These are phyloP conservation scores for Epirrhoe tristata DNA, from an alignment of 2,888 invertebrate species.

Conservation along the genomic window DNA sequence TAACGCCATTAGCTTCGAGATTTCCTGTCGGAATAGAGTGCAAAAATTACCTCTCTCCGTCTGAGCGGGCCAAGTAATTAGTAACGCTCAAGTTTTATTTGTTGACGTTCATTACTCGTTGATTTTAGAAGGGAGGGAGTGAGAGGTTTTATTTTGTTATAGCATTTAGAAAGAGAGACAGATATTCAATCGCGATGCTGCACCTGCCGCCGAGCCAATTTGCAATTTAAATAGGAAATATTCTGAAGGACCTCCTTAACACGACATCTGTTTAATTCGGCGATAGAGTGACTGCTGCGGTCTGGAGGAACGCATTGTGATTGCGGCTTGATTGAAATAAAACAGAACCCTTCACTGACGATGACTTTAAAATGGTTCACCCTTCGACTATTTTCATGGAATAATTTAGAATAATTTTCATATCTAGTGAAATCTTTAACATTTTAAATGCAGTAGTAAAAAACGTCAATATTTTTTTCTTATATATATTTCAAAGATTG, in stretches of 20 bases:
- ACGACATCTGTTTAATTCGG: slow-evolving; percentile 86
- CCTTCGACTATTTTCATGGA: slow-evolving; percentile 52
- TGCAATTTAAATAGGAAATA: slow-evolving; percentile 86
- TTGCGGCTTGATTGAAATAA: slow-evolving; percentile 82
- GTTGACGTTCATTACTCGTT: slow-evolving; percentile 84
- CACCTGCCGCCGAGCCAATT: slow-evolving; percentile 83
- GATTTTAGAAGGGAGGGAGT: slow-evolving; percentile 70
- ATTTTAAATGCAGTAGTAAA: not conserved
- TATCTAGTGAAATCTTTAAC: slow-evolving; percentile 8
- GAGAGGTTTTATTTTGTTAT: slow-evolving; percentile 58
- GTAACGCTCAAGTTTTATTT: slow-evolving; percentile 85
- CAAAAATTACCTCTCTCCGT: slow-evolving; percentile 83
- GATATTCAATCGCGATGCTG: slow-evolving; percentile 71
- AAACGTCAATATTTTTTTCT: not conserved
- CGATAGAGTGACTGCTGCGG: slow-evolving; percentile 80
- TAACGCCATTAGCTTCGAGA: slow-evolving; percentile 84
- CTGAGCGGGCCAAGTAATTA: slow-evolving; percentile 81
- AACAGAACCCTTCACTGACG: slow-evolving; percentile 75
- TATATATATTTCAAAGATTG: too few relatives aligned
- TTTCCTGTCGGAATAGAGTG: slow-evolving; percentile 82
- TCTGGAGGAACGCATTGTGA: slow-evolving; percentile 74
- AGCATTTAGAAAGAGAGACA: slow-evolving; percentile 66
- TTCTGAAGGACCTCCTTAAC: slow-evolving; percentile 84
- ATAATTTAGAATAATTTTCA: slow-evolving; percentile 30
- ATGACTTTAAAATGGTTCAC: slow-evolving; percentile 54